These are phyloP conservation scores for Nephrocerus scutellatus DNA, from an alignment of 2,888 invertebrate genomes.

Conservation along the genomic window DNA sequence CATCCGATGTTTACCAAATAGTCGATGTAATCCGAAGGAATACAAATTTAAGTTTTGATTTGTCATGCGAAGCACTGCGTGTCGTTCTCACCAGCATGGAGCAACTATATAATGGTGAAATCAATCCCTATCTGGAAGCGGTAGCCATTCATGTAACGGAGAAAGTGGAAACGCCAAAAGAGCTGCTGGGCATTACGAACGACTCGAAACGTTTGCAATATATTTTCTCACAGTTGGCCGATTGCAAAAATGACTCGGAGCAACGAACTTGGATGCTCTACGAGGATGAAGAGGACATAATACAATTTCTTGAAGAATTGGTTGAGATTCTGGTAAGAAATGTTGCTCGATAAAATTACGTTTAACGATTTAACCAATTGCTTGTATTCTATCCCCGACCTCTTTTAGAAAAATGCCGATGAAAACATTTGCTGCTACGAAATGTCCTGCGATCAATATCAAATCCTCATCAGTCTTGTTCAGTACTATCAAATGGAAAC, in stretches of 20 bases:
- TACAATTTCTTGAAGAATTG: conserved; percentile 73
- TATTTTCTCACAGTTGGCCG: conserved; percentile 75
- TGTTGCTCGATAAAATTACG: background rate
- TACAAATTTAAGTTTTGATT: conserved; percentile 78
- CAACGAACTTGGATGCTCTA: conserved; percentile 93
- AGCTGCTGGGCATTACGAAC: conserved; percentile 66
- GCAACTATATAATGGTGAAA: conserved; percentile 53
- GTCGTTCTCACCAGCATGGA: conserved; percentile 59
- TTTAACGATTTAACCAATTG: background rate
- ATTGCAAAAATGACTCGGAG: conserved; percentile 90
- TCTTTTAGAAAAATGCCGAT: conserved; percentile 80
- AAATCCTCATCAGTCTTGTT: conserved; percentile 74
- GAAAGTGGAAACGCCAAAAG: conserved; percentile 55
- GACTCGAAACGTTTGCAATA: conserved; percentile 77
- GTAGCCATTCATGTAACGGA: conserved; percentile 55
- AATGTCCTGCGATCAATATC: conserved; percentile 75
- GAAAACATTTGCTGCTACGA: conserved; percentile 79
- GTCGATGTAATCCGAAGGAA: conserved; percentile 74
- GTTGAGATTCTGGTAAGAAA: conserved; percentile 69
- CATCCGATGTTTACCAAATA: conserved; percentile 61
- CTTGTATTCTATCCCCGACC: conserved; percentile 4
- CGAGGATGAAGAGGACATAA: conserved; percentile 85
- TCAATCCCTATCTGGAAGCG: conserved; percentile 56
- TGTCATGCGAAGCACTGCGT: conserved; percentile 76
- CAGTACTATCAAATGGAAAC: conserved; percentile 96